These are phyloP conservation scores for Drosophila pseudotalamancana DNA, from an alignment of 2,888 invertebrate genomes.

Conservation along the genomic window DNA sequence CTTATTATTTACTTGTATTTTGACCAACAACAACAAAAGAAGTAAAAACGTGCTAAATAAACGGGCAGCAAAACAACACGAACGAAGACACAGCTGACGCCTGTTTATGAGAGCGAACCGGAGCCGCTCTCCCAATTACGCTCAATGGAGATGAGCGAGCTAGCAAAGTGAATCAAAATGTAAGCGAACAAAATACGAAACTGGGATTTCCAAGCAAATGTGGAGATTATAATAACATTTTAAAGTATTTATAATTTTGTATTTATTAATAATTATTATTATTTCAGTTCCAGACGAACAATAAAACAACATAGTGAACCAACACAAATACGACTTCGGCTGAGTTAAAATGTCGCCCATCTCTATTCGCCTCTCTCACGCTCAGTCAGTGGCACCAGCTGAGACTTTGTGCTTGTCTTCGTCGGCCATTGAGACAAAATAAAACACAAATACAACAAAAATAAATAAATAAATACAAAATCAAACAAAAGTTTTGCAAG, in stretches of 20 bases:
- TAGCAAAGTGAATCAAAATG: neutral
- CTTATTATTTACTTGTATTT: conserved; percentile 48
- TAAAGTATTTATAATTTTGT: neutral
- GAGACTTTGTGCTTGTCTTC: conserved; percentile 39
- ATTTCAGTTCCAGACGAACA: too few species aligned
- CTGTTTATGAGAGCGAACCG: conserved; percentile 20
- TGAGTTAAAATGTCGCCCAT: conserved; percentile 20
- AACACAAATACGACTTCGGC: neutral
- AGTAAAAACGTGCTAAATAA: conserved; percentile 59
- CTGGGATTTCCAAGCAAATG: neutral
- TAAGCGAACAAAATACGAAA: neutral
- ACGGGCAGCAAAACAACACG: conserved; percentile 27
- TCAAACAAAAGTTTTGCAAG: conserved; percentile 60
- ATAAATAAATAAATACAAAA: conserved; percentile 36
- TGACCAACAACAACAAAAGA: conserved; percentile 16
- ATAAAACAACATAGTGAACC: too few species aligned
- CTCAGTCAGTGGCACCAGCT: conserved; percentile 41
- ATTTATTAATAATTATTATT: neutral
- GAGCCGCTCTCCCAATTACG: conserved; percentile 27
- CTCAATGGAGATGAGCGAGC: conserved; percentile 23
- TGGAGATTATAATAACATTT: too few species aligned
- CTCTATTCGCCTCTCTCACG: conserved; percentile 29
- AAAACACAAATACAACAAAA: conserved; percentile 52
- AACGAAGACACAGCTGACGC: conserved; percentile 63
- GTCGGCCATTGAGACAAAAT: conserved; percentile 62